Base-by-base conservation (phyloP, 2,113 vertebrate species). In the Cololabis saira region DNA sequence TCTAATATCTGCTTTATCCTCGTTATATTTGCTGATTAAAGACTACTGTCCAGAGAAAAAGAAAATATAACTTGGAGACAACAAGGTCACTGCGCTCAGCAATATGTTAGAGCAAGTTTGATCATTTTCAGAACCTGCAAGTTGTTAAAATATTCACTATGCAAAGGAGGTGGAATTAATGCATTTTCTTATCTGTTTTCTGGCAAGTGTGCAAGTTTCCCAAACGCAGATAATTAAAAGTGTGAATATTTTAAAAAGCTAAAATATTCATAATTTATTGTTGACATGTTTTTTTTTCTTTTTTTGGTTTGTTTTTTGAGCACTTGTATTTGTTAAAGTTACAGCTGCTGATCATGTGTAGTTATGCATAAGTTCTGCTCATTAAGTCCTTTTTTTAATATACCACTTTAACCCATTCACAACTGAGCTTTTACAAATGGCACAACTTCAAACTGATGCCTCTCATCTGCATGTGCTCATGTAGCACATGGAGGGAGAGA, bases 371-470 rank as follows among this genome's bases (percentile, higher is more conserved):
- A 48, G 18, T 67, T 67, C 44, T 51, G 30, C 50, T 49, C 21
- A 82, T 72, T 78, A 69, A 81, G 16, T 22, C 43, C 33, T 60
- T 78, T 81, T 57, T 65, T 71, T 33, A 66, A 67, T 71, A 4
- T 21, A 10, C 59, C 40, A 74, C 80, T 84, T 69, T 74, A 71
- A 73, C 79, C 70, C 53, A n/a, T 59, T 24, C 50, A 41, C 11
- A 70, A 44, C 50, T 60, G 45, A 58, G 50, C 50, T 59, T 71
- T 72, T 71, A 53, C 44, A 74, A 79, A 78, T 73, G 75, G 41
- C 49, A 77, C 67, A 41, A 43, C 57, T 37, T 37, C 1, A 67
- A 24, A n/a, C 78, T 74, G 78, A 83, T 85, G 56, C 67, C 62
- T 86, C 43, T 65, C 43, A 69, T 57, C 50, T 64, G 59, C 4